These are phyloP conservation scores for Macrophya annulata DNA, from an alignment of 2,888 invertebrate species.

Conservation along the genomic window DNA sequence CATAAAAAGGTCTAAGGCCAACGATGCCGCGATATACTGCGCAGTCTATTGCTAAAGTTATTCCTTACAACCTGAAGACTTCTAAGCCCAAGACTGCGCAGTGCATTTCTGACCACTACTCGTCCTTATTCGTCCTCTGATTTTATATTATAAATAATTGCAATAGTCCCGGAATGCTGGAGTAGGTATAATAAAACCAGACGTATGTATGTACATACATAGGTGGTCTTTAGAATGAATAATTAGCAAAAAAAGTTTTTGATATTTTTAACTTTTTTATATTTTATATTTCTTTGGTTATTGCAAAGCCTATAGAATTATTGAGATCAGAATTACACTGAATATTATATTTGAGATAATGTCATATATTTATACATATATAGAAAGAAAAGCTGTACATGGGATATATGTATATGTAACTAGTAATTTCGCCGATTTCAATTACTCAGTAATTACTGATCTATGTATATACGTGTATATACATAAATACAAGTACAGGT, in stretches of 20 bases:
- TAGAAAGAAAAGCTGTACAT: not conserved
- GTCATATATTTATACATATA: not conserved
- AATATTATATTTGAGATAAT: not conserved
- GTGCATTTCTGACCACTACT: not conserved
- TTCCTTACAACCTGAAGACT: not conserved
- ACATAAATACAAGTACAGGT: not conserved
- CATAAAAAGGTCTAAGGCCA: conserved; percentile 44
- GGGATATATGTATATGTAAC: not conserved
- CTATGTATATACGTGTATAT: not conserved
- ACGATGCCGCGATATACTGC: conserved; percentile 33
- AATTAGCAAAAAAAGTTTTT: not conserved
- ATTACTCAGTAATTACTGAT: conserved; percentile 26
- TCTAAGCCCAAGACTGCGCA: not conserved
- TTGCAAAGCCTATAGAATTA: not conserved
- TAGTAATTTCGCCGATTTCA: conserved; percentile 17
- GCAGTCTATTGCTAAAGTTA: not conserved
- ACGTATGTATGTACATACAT: not conserved
- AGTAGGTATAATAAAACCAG: not conserved
- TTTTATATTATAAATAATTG: not conserved
- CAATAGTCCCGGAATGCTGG: conserved; percentile 12
- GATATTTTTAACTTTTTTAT: not conserved
- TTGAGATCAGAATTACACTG: not conserved
- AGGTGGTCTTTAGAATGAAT: not conserved
- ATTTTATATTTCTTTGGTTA: not conserved
- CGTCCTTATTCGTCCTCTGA: conserved; percentile 27